Conservation (phyloP, 1,140 invertebrate species). For the Akabosia matsudoensis region DNA sequence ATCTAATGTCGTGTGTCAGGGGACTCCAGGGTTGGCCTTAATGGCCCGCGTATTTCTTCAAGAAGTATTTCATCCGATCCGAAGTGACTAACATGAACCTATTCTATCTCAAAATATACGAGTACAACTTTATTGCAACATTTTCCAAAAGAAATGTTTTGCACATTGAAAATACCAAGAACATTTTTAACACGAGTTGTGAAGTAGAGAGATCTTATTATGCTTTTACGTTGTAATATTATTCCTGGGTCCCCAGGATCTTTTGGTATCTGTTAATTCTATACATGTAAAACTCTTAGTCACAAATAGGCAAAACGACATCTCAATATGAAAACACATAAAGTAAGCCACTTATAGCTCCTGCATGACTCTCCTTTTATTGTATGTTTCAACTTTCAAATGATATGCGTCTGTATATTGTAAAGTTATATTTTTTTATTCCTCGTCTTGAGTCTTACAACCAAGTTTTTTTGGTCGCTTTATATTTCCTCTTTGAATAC, state of each 20-base stretch:
- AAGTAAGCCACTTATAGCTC: background rate
- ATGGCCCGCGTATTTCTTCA: too few relatives aligned
- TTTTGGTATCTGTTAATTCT: too few relatives aligned
- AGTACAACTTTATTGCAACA: background rate
- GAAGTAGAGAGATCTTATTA: background rate
- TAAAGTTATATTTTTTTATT: too few relatives aligned
- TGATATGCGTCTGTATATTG: too few relatives aligned
- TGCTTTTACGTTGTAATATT: background rate
- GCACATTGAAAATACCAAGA: background rate
- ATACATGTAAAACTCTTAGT: background rate
- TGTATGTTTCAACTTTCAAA: too few relatives aligned
- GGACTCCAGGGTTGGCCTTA: background rate
- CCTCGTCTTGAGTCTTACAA: too few relatives aligned
- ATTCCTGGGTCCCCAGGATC: background rate
- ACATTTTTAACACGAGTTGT: background rate
- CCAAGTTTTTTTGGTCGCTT: too few relatives aligned
- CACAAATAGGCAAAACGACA: too few relatives aligned
- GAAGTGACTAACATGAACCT: too few relatives aligned
- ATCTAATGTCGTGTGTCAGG: constrained; percentile 12
- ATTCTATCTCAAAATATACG: background rate
- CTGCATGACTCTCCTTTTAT: background rate
- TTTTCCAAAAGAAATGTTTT: background rate
- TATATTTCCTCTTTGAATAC: background rate
- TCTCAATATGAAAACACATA: too few relatives aligned
- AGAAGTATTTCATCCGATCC: too few relatives aligned